Conservation (phyloP, 2,888 invertebrate species). For the Agonum fuliginosum region DNA sequence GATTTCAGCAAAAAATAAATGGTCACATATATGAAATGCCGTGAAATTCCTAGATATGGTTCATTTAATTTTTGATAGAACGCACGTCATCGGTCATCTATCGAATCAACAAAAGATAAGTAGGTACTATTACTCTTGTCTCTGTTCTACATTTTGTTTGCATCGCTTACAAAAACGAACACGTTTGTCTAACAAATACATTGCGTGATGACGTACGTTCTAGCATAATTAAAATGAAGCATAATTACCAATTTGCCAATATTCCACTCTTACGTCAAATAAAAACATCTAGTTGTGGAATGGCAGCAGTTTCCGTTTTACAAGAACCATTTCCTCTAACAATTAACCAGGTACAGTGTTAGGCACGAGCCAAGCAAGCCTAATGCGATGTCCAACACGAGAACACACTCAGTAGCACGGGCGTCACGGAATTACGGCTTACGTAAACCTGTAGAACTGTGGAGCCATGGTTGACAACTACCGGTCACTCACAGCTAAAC, state of each 20-base stretch:
- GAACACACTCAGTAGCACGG: slow-evolving; percentile 40
- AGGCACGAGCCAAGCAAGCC: slow-evolving; percentile 39
- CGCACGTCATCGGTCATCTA: too few relatives aligned
- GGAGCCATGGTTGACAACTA: neutral
- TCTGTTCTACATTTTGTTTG: too few relatives aligned
- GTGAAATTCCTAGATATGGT: too few relatives aligned
- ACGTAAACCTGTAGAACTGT: slow-evolving; percentile 45
- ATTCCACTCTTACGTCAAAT: neutral
- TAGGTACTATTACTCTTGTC: too few relatives aligned
- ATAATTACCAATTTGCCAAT: neutral
- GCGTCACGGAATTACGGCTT: slow-evolving; percentile 40
- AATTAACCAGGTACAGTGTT: slow-evolving; percentile 18
- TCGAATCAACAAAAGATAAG: too few relatives aligned
- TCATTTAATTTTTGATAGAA: too few relatives aligned
- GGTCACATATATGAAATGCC: too few relatives aligned
- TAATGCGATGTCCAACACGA: slow-evolving; percentile 47
- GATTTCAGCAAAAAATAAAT: too few relatives aligned
- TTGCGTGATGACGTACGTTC: too few relatives aligned
- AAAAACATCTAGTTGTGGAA: neutral
- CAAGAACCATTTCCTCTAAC: slow-evolving; percentile 31
- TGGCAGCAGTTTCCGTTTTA: slow-evolving; percentile 9
- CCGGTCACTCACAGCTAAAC: neutral
- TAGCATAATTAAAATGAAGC: neutral
- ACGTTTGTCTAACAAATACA: too few relatives aligned
- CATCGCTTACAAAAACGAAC: too few relatives aligned